A percentile compares a stretch with the other conserved stretches of the same genome.
Evolutionary conservation across 2,797 vertebrate species (phyloP).

Genomic region (Tadarida brasiliensis): DNA sequence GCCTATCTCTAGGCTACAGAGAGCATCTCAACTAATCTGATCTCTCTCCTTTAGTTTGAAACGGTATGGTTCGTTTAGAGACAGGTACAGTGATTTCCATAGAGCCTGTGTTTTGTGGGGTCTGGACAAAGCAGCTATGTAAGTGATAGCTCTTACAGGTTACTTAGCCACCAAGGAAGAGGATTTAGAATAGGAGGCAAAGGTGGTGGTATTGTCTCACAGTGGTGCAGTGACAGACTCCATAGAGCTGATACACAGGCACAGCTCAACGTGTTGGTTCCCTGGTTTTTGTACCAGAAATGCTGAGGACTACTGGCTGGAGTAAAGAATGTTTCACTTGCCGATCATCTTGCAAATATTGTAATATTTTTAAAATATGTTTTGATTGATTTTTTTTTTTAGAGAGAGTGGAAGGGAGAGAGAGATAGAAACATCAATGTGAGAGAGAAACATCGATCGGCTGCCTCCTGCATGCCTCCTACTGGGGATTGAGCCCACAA

Average conservation of each 20-base stretch:
- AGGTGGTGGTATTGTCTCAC: not conserved
- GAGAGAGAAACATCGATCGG: too few relatives aligned
- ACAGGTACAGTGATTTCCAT: not conserved
- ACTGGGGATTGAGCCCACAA: too few relatives aligned
- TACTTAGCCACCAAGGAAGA: not conserved
- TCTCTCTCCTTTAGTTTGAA: not conserved
- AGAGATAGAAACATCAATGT: too few relatives aligned
- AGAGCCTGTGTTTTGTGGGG: not conserved
- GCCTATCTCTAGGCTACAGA: not conserved
- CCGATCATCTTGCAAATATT: slow-evolving; percentile 63
- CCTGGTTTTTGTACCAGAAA: not conserved
- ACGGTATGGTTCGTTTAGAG: not conserved
- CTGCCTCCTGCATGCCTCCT: too few relatives aligned
- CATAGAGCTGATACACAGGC: not conserved
- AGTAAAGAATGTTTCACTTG: slow-evolving; percentile 13
- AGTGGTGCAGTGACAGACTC: not conserved
- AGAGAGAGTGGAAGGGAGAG: too few relatives aligned
- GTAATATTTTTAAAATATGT: slow-evolving; percentile 34
- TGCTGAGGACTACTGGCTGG: not conserved
- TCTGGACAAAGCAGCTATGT: not conserved
- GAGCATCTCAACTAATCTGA: not conserved
- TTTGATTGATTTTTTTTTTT: too few relatives aligned
- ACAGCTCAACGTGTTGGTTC: not conserved
- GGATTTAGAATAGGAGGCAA: not conserved
- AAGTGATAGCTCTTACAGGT: not conserved